Evolutionary conservation across 2,888 invertebrate species (phyloP).

Genomic region (Girardia tigrina): DNA sequence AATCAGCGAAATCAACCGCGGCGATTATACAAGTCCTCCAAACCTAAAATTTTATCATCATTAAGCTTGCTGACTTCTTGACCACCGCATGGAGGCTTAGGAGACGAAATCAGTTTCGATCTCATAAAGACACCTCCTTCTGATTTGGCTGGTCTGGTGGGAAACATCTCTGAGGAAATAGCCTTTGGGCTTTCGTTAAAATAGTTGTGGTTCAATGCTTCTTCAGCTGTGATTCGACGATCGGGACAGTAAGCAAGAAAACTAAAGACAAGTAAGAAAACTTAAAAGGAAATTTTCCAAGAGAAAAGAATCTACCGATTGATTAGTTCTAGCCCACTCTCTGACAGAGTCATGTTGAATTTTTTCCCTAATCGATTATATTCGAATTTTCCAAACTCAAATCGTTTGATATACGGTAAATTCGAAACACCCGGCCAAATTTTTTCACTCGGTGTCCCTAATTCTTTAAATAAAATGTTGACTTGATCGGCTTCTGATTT

Average conservation of each 20-base stretch:
- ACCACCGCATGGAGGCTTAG: neutral
- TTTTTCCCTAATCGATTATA: slow-evolving; percentile 58
- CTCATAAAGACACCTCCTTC: neutral
- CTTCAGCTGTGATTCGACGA: slow-evolving; percentile 72
- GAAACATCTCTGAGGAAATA: slow-evolving; percentile 90
- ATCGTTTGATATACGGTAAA: slow-evolving; percentile 76
- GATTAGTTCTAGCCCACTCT: slow-evolving; percentile 3
- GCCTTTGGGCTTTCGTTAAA: slow-evolving; percentile 73
- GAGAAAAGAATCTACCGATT: neutral
- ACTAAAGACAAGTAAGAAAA: slow-evolving; percentile 45
- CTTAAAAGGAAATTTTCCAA: neutral
- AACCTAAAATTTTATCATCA: neutral
- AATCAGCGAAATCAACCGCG: too few relatives aligned
- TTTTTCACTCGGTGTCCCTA: slow-evolving; percentile 85
- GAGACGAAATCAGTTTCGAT: neutral
- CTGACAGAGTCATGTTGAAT: slow-evolving; percentile 47
- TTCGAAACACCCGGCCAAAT: slow-evolving; percentile 88
- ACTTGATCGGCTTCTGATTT: slow-evolving; percentile 88
- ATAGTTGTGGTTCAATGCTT: slow-evolving; percentile 69
- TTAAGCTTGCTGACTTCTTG: slow-evolving; percentile 1
- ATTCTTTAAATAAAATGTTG: slow-evolving; percentile 71
- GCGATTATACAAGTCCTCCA: neutral
- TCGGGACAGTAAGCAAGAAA: slow-evolving; percentile 81
- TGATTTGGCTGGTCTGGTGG: slow-evolving; percentile 97
- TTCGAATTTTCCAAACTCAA: slow-evolving; percentile 70